Conservation (phyloP, 2,113 vertebrate genomes). For the Scolopax mira region DNA sequence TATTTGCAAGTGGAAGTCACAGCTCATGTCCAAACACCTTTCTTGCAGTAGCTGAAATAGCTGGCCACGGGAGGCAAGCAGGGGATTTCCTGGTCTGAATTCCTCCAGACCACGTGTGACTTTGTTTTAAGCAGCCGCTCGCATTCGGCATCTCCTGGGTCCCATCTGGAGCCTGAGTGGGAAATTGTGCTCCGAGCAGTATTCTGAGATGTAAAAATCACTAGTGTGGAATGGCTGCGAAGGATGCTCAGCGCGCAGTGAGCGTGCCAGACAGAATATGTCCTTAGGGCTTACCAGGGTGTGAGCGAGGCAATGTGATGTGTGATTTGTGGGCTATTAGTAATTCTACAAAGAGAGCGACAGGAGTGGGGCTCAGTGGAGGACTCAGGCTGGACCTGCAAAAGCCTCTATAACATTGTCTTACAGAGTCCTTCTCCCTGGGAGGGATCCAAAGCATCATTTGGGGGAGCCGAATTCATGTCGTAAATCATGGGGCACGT, state of each 20-base stretch:
- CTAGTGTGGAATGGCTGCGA: constrained; percentile 41
- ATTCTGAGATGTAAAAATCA: constrained; percentile 54
- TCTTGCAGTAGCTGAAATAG: background rate
- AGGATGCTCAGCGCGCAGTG: constrained; percentile 24
- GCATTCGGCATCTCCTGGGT: background rate
- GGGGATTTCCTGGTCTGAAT: constrained; percentile 23
- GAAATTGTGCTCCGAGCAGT: constrained; percentile 61
- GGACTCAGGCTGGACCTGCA: background rate
- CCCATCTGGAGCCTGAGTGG: constrained; percentile 55
- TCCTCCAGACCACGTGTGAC: background rate
- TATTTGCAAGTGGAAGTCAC: background rate
- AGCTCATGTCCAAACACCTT: background rate
- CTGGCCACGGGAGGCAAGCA: background rate
- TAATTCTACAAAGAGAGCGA: constrained; percentile 16
- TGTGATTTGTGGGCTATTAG: constrained; percentile 53
- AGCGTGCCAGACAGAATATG: constrained; percentile 21
- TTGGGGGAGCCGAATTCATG: background rate
- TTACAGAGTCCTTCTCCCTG: constrained; percentile 7
- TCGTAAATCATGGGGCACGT: background rate
- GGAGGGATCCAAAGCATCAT: constrained; percentile 21
- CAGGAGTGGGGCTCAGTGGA: constrained; percentile 15
- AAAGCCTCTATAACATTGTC: background rate
- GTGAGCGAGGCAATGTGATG: constrained; percentile 1
- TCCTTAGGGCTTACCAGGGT: constrained; percentile 48
- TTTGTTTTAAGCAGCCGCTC: constrained; percentile 26